These are phyloP conservation scores for western clawed frog (Xenopus tropicalis) DNA, from an alignment of 2,113 vertebrate species.

Conservation along the genomic window UCB_Xtro_10.0 CM004443.2:123913001-123913500, in stretches of 20 bases:
- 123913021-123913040: not conserved
- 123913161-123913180: constrained; percentile 43
- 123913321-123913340: not conserved
- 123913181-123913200: constrained; percentile 46
- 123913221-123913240: constrained; percentile 33
- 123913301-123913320: not conserved
- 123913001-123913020: not conserved
- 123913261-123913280: constrained; percentile 22
- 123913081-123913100: constrained; percentile 6
- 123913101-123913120: constrained; percentile 18
- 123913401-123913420: too few relatives aligned
- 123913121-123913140: constrained; percentile 28
- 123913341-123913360: not conserved
- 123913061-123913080: not conserved
- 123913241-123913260: constrained; percentile 39
- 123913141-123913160: constrained; percentile 9
- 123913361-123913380: not conserved
- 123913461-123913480: too few relatives aligned
- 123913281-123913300: constrained; percentile 19
- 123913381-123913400: too few relatives aligned
- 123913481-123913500: too few relatives aligned
- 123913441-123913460: too few relatives aligned
- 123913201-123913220: constrained; percentile 41
- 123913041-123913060: constrained; percentile 32
- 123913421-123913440: too few relatives aligned